phyloP scores from a whole-genome alignment of 2,113 vertebrate genomes.

The Hemichromis elongatus region DNA sequence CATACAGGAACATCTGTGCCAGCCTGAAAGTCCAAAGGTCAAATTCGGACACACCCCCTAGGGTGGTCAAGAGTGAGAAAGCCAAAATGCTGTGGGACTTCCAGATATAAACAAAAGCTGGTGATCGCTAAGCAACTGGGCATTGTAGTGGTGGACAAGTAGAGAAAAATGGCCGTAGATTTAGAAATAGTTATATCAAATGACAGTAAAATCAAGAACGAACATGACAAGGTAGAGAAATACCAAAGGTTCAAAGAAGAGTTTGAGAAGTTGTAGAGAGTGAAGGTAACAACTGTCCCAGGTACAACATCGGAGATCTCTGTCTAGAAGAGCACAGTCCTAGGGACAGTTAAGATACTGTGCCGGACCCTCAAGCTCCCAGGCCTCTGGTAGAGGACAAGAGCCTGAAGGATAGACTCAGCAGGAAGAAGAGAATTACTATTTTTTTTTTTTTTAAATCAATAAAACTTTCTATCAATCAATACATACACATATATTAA shows the following conservation, averaged over 20 bases:
- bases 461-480: neutral
- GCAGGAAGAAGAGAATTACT: neutral
- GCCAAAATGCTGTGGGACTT: neutral
- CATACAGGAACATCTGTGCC: neutral
- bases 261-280: rapidly evolving
- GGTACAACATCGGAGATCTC: neutral
- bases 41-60: neutral
- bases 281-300: neutral
- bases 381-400: neutral
- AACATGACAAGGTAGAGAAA: neutral
- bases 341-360: neutral
- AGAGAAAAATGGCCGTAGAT: neutral
- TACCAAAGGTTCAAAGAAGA: neutral
- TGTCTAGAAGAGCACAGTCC: neutral
- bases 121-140: rapidly evolving
- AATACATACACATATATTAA: too few species aligned
- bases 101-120: neutral
- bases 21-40: neutral
- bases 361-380: neutral
- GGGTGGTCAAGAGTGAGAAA: neutral
- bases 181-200: neutral
- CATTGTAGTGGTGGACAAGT: neutral
- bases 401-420: neutral
- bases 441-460: rapidly evolving
- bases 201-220: neutral